Conservation (phyloP, 1,140 invertebrate species). For the Brachionus koreanus region DNA sequence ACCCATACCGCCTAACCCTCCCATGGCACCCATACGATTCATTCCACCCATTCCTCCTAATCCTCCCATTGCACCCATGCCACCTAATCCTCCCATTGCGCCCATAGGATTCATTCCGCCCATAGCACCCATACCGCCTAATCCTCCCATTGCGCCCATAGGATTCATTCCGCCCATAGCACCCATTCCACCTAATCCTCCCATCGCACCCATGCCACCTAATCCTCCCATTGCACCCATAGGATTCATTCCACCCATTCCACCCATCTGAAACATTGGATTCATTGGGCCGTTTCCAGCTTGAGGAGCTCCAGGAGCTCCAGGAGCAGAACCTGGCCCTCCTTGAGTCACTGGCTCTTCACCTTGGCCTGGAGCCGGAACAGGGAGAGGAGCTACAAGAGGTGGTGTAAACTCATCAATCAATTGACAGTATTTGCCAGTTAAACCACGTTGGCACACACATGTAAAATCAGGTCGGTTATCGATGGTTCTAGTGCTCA, state of each 20-base stretch:
- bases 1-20: neutral
- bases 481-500: neutral
- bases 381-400: neutral
- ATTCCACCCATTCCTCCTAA: neutral
- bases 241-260: neutral
- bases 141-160: neutral
- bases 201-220: slow-evolving; percentile 40
- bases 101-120: neutral
- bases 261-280: neutral
- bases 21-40: neutral
- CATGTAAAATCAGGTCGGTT: slow-evolving; percentile 26
- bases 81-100: neutral
- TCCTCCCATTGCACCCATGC: neutral
- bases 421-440: slow-evolving; percentile 43
- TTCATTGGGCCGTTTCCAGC: neutral
- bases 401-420: slow-evolving; percentile 42
- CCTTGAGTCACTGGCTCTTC: neutral
- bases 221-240: slow-evolving; percentile 35
- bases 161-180: neutral
- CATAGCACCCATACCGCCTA: neutral
- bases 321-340: neutral
- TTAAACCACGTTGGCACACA: slow-evolving; percentile 35
- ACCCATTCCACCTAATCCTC: slow-evolving; percentile 45
- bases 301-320: neutral
- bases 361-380: neutral